Base-by-base conservation (phyloP, 2,888 invertebrate species). In the Aspidiotus destructor region DNA sequence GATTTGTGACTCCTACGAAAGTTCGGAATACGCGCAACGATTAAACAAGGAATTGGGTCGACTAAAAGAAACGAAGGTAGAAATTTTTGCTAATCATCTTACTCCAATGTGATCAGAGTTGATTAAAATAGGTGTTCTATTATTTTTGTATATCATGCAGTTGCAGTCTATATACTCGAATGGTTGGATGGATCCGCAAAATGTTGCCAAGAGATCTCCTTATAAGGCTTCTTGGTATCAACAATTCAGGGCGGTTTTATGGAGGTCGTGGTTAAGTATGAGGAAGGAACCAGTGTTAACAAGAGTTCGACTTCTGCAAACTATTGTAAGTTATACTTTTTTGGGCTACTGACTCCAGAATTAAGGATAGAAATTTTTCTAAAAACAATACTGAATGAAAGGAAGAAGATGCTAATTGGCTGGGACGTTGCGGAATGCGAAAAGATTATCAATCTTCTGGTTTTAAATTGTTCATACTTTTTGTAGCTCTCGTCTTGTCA, bases 241-340 rank as follows among this genome's bases (percentile, higher is more conserved):
- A 69, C 97, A 98, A 80, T 91, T 96, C 77, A 78, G 85, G 0
- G 92, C 92, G 0, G 87, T 98, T 0, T 79, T 95, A 9, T 92
- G 93, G 92, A 81, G 97, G 62, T 92, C 93, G 11, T 91, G 91
- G 87, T 79, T 93, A 44, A 89, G 89, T 54, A 87, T 90, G 53
- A 83, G 91, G 64, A 89, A 96, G 76, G 95, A 97, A 75, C 95
- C 95, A 0, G 83, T 92, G 76, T 82, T 97, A 40, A 86, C 96
- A 71, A 88, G 88, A 85, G 91, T 95, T 72, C 84, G 94, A 72
- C 79, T 94, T 72, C 77, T 92, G 44, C 95, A 97, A 79, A 92
- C 93, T 17, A 81, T 92, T 74, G 96, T 96, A 77, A 83, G 87
- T 81, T 68, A 8, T 60, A 40, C 7, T 17, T 15, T 15, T 54